phyloP scores from a whole-genome alignment of 2,888 invertebrate genomes.

The Prosapia bicincta region DNA sequence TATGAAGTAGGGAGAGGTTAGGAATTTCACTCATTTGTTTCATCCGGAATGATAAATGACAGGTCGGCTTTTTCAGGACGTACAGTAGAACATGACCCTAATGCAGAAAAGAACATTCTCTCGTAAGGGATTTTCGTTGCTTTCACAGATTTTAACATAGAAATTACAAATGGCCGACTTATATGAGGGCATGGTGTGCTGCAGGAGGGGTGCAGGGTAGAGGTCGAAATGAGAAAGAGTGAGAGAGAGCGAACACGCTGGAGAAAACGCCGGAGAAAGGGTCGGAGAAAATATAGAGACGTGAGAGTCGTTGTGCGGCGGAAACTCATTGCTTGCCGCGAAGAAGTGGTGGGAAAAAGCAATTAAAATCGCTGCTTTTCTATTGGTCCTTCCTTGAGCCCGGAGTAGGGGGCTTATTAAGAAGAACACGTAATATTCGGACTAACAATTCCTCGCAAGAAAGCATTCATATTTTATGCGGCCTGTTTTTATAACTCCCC shows the following conservation, averaged over 20 bases:
- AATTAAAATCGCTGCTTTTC: slow-evolving; percentile 36
- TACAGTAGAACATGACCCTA: slow-evolving; percentile 13
- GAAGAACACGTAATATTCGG: slow-evolving; percentile 30
- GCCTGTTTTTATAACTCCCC: slow-evolving; percentile 17
- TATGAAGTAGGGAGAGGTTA: not conserved
- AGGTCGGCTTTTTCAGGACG: not conserved
- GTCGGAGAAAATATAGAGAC: slow-evolving; percentile 26
- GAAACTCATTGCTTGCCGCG: slow-evolving; percentile 15
- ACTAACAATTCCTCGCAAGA: slow-evolving; percentile 26
- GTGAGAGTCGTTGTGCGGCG: slow-evolving; percentile 11
- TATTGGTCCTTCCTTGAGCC: slow-evolving; percentile 30
- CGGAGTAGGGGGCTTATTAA: slow-evolving; percentile 31
- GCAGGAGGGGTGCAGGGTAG: slow-evolving; percentile 17
- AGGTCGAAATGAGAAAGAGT: slow-evolving; percentile 31
- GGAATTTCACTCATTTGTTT: slow-evolving; percentile 2
- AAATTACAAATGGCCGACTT: slow-evolving; percentile 37
- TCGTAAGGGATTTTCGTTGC: slow-evolving; percentile 28
- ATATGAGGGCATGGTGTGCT: slow-evolving; percentile 31
- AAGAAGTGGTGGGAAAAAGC: slow-evolving; percentile 34
- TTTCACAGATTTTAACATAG: slow-evolving; percentile 36
- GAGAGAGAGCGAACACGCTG: slow-evolving; percentile 25
- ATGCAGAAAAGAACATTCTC: slow-evolving; percentile 27
- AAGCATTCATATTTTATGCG: slow-evolving; percentile 27
- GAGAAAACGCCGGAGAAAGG: slow-evolving; percentile 27
- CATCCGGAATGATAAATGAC: not conserved